Conservation (phyloP, 2,797 vertebrate species). For the Poliocrania exsul region DNA sequence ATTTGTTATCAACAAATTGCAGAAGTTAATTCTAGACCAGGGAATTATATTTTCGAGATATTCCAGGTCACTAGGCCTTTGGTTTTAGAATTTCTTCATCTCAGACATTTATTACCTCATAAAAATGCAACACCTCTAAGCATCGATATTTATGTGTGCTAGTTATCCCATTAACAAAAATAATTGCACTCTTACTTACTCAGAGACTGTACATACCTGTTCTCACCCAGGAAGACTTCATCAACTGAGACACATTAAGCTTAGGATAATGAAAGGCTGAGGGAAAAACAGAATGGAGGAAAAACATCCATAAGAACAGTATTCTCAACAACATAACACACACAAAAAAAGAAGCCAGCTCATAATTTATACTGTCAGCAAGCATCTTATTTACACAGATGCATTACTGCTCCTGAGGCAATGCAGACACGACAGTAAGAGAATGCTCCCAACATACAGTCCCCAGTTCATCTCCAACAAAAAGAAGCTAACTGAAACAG, state of each 20-base stretch:
- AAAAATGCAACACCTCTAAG: slow-evolving; percentile 1
- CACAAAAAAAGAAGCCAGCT: neutral
- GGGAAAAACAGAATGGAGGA: neutral
- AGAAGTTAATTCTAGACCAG: neutral
- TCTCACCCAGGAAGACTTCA: slow-evolving; percentile 93
- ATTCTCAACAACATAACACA: neutral
- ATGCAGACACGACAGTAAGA: neutral
- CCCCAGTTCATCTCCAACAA: neutral
- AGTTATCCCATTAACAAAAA: slow-evolving; percentile 2
- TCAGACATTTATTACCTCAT: neutral
- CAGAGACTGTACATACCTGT: slow-evolving; percentile 83
- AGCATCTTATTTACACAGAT: slow-evolving; percentile 33
- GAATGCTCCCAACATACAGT: neutral
- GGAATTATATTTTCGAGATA: neutral
- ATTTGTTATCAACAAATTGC: neutral
- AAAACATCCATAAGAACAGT: neutral
- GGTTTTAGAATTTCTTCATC: neutral
- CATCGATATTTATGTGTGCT: neutral
- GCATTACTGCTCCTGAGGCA: slow-evolving; percentile 22
- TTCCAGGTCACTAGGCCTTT: neutral
- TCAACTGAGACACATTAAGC: slow-evolving; percentile 88
- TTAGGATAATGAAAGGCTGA: slow-evolving; percentile 91
- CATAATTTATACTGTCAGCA: slow-evolving; percentile 48
- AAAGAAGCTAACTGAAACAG: neutral
- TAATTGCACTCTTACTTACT: neutral